Conservation (phyloP, 2,113 vertebrate genomes). For the Chlorodrepanis virens region DNA sequence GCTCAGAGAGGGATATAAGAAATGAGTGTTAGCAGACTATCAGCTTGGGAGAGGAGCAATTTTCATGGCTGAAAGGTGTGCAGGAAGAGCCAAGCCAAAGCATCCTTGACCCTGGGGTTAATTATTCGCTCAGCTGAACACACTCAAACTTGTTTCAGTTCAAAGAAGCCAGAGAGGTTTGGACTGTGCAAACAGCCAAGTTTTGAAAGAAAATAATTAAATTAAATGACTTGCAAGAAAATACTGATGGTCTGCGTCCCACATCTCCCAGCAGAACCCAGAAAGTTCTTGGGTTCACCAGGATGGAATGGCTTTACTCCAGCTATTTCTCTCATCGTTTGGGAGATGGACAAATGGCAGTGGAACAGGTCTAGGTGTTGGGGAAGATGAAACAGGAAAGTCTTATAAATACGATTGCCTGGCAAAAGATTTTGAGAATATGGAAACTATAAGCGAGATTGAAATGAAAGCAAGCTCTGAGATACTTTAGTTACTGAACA, state of each 20-base stretch:
- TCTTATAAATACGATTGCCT: too few relatives aligned
- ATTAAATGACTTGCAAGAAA: not conserved
- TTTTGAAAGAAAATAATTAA: not conserved
- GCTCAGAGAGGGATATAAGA: not conserved
- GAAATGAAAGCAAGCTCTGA: too few relatives aligned
- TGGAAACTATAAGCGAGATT: too few relatives aligned
- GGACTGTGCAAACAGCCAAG: not conserved
- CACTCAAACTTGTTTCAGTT: not conserved
- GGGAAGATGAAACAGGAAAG: too few relatives aligned
- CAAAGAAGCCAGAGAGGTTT: not conserved
- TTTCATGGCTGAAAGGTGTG: not conserved
- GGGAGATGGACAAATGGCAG: not conserved
- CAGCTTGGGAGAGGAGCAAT: not conserved
- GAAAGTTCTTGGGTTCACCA: not conserved
- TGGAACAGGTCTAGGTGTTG: accelerated
- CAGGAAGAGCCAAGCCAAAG: not conserved
- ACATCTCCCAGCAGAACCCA: not conserved
- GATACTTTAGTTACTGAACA: too few relatives aligned
- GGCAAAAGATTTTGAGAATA: too few relatives aligned
- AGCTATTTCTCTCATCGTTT: not conserved
- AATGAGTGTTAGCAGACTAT: not conserved
- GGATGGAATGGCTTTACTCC: accelerated
- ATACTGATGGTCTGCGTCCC: not conserved
- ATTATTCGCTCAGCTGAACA: not conserved
- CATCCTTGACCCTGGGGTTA: not conserved